Conservation (phyloP, 2,113 vertebrate genomes). For the Pelmatolapia mariae region DNA sequence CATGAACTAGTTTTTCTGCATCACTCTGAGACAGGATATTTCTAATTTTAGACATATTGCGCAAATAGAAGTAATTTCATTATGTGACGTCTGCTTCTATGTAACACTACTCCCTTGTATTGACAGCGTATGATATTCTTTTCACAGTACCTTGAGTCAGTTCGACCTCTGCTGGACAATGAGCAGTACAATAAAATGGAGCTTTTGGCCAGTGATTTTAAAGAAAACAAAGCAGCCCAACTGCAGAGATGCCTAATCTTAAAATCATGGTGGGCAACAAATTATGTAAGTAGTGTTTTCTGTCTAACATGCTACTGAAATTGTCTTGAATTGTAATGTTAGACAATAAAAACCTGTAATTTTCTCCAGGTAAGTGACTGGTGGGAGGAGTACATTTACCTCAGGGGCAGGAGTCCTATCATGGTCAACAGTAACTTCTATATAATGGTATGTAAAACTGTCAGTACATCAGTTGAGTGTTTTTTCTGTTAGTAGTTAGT, state of each 20-base stretch:
- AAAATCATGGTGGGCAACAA: conserved; percentile 93
- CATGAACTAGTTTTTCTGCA: background rate
- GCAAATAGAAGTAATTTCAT: background rate
- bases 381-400: conserved; percentile 90
- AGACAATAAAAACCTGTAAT: background rate
- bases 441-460: conserved; percentile 77
- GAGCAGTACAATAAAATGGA: conserved; percentile 79
- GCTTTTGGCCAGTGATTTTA: conserved; percentile 81
- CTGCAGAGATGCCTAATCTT: conserved; percentile 87
- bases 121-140: background rate
- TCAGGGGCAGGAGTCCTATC: conserved; percentile 81
- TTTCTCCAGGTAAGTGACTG: conserved; percentile 69
- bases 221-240: conserved; percentile 73
- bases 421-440: conserved; percentile 99
- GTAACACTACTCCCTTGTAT: background rate
- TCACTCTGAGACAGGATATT: background rate
- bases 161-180: conserved; percentile 78
- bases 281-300: conserved; percentile 80
- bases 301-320: background rate
- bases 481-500: background rate
- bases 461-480: rapidly evolving
- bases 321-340: background rate
- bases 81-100: background rate
- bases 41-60: background rate
- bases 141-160: conserved; percentile 89